phyloP scores from a whole-genome alignment of 2,797 vertebrate species.

The Pogoniulus pusillus region DNA sequence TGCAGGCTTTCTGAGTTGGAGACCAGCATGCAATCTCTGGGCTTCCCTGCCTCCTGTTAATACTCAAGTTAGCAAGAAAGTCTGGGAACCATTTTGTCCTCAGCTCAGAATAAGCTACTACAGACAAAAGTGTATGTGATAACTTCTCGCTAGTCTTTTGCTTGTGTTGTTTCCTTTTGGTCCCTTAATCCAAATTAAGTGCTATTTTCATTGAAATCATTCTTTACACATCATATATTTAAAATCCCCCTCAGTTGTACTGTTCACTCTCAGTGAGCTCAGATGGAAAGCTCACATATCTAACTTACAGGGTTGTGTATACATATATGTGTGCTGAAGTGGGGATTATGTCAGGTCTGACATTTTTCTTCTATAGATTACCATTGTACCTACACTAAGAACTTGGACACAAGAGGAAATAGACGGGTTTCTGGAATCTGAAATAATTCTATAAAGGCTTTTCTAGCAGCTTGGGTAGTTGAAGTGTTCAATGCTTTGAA shows the following conservation, averaged over 20 bases:
- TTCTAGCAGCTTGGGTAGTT: neutral
- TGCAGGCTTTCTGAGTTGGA: accelerated
- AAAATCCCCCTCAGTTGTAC: accelerated
- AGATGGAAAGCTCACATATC: neutral
- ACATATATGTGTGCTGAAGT: neutral
- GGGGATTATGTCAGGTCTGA: neutral
- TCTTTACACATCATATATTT: neutral
- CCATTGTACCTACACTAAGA: neutral
- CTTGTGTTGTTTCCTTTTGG: neutral
- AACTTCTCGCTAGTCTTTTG: neutral
- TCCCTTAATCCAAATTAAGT: neutral
- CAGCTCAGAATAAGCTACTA: neutral
- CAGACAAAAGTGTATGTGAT: neutral
- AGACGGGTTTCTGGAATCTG: neutral
- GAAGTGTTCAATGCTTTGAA: neutral
- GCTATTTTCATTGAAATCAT: neutral
- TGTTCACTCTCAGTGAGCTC: neutral
- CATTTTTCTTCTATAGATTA: neutral
- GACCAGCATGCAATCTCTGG: accelerated
- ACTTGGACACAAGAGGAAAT: neutral
- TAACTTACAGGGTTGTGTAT: neutral
- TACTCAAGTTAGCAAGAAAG: neutral
- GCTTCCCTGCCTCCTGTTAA: neutral
- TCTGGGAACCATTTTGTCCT: neutral
- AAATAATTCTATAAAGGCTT: neutral